Evolutionary conservation across 2,797 vertebrate genomes (phyloP).

Genomic region (Halcyon badia): DNA sequence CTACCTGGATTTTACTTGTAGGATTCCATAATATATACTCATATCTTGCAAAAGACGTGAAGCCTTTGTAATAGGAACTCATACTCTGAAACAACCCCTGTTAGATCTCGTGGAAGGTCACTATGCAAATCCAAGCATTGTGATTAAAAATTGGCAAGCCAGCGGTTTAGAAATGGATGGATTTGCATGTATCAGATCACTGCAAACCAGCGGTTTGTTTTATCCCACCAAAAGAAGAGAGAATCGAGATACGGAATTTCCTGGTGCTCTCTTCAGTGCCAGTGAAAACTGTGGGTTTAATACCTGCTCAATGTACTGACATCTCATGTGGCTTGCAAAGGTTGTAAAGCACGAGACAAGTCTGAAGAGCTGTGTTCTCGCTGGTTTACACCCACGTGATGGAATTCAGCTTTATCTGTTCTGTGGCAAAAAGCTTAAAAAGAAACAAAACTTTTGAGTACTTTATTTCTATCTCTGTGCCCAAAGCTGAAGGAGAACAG

Average conservation of each 20-base stretch:
- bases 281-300: background rate
- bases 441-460: background rate
- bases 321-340: background rate
- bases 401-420: background rate
- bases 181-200: background rate
- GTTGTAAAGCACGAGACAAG: background rate
- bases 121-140: background rate
- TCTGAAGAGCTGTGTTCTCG: background rate
- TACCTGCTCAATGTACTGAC: background rate
- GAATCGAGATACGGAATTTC: background rate
- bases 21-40: constrained; percentile 5
- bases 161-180: background rate
- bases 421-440: background rate
- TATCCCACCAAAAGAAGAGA: background rate
- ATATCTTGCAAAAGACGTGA: background rate
- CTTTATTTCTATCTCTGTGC: background rate
- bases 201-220: background rate
- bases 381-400: background rate
- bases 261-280: background rate
- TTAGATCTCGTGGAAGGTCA: background rate
- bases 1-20: background rate
- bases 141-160: background rate
- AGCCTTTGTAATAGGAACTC: constrained; percentile 58
- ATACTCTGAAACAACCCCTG: background rate
- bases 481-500: background rate